A percentile compares a stretch with the other conserved stretches of the same genome.
Evolutionary conservation across 2,888 invertebrate genomes (phyloP).

Genomic region (Aricia artaxerxes): DNA sequence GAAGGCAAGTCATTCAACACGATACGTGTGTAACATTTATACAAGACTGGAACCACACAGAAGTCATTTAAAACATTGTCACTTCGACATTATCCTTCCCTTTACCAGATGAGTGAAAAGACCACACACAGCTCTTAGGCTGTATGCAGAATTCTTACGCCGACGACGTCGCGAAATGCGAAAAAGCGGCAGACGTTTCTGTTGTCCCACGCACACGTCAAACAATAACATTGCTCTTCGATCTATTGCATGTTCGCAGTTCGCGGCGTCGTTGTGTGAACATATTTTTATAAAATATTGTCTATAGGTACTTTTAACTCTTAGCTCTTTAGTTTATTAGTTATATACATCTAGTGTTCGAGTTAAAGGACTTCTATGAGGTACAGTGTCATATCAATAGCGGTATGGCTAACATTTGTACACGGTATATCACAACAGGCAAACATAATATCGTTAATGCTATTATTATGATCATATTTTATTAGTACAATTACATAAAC

Average conservation of each 20-base stretch:
- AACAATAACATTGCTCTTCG: too few relatives aligned
- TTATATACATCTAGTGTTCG: too few relatives aligned
- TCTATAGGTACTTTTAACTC: too few relatives aligned
- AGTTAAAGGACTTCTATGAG: background rate
- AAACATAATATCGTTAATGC: conserved; percentile 70
- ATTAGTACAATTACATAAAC: background rate
- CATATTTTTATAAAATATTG: background rate
- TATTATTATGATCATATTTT: conserved; percentile 44
- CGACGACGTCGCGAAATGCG: background rate
- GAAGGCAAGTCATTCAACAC: conserved; percentile 63
- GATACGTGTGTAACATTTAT: conserved; percentile 38
- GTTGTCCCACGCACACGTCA: too few relatives aligned
- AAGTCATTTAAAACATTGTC: background rate
- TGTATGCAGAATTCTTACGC: too few relatives aligned
- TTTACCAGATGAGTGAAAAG: too few relatives aligned
- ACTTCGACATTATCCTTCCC: too few relatives aligned
- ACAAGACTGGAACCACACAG: background rate
- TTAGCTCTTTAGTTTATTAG: too few relatives aligned
- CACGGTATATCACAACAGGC: conserved; percentile 72
- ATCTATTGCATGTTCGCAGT: background rate
- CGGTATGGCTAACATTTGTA: conserved; percentile 65
- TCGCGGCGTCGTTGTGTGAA: background rate
- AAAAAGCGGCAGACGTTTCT: background rate
- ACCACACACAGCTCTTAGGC: too few relatives aligned
- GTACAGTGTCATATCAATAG: conserved; percentile 36